phyloP scores from a whole-genome alignment of 2,888 invertebrate genomes.

The Orgyia antiqua region DNA sequence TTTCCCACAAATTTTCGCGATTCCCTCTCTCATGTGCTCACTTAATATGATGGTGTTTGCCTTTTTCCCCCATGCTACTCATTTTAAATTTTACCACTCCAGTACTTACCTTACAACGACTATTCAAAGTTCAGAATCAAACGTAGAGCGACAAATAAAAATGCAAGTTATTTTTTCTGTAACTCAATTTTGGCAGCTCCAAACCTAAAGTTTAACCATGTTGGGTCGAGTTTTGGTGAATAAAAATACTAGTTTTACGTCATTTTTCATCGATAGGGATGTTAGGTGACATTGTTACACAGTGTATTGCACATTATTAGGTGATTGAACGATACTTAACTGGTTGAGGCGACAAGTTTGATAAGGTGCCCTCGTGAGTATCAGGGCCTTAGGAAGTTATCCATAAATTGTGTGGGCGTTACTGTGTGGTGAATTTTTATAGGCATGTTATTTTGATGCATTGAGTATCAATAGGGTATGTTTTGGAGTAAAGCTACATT shows the following conservation, averaged over 20 bases:
- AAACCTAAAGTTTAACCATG: constrained; percentile 5
- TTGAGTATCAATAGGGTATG: neutral
- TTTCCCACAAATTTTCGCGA: constrained; percentile 76
- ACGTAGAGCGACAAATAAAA: constrained; percentile 36
- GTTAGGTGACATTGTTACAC: constrained; percentile 73
- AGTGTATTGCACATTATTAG: constrained; percentile 77
- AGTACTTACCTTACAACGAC: constrained; percentile 21
- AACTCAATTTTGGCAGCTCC: constrained; percentile 18
- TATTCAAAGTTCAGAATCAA: constrained; percentile 10
- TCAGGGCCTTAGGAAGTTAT: constrained; percentile 34
- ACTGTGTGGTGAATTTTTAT: constrained; percentile 10
- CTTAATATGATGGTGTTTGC: constrained; percentile 77
- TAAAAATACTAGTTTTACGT: constrained; percentile 13
- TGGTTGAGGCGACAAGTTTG: constrained; percentile 62
- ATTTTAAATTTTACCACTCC: constrained; percentile 6
- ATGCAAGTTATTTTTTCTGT: constrained; percentile 49
- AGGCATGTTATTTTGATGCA: constrained; percentile 1
- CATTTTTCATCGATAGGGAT: constrained; percentile 37
- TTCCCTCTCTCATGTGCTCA: constrained; percentile 76
- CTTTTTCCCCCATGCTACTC: constrained; percentile 58
- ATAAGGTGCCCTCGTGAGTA: constrained; percentile 63
- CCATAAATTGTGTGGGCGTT: constrained; percentile 20
- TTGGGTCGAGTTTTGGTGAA: constrained; percentile 25
- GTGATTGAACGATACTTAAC: constrained; percentile 74
- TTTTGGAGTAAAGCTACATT: neutral